These are phyloP conservation scores for Apis dorsata DNA, from an alignment of 1,140 invertebrate genomes.

Conservation along the genomic window DNA sequence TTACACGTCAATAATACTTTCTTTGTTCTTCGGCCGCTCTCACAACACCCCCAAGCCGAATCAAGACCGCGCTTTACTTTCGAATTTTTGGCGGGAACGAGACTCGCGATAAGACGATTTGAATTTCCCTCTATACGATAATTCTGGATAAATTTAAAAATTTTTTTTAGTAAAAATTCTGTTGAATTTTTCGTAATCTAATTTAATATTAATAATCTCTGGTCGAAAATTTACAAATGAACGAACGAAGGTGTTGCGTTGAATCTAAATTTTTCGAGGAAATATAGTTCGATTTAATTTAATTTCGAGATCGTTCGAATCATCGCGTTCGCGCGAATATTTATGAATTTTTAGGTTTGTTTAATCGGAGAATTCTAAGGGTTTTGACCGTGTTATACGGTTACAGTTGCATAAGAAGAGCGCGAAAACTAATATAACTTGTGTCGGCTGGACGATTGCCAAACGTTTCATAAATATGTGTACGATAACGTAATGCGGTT, in stretches of 20 bases:
- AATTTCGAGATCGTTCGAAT: background rate
- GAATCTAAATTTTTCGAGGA: too few species aligned
- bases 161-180: too few species aligned
- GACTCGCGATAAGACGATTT: background rate
- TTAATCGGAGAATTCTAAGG: conserved; percentile 23
- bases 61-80: conserved; percentile 30
- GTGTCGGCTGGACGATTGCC: conserved; percentile 55
- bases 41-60: conserved; percentile 39
- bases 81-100: conserved; percentile 51
- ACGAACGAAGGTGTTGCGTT: too few species aligned
- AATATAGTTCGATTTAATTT: too few species aligned
- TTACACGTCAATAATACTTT: conserved; percentile 77
- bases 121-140: background rate
- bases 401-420: conserved; percentile 52
- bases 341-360: background rate
- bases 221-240: too few species aligned
- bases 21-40: conserved; percentile 70
- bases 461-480: conserved; percentile 62
- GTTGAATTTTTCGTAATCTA: too few species aligned
- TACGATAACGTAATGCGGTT: conserved; percentile 63
- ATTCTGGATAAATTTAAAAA: too few species aligned
- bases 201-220: too few species aligned
- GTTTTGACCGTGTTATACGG: conserved; percentile 44
- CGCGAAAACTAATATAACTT: conserved; percentile 49
- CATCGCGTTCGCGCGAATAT: too few species aligned